Percentiles rank a stretch among this genome's conserved stretches.
Evolutionary conservation across 1,140 invertebrate species (phyloP).

Genomic region (Drosophila novamexicana): DNA sequence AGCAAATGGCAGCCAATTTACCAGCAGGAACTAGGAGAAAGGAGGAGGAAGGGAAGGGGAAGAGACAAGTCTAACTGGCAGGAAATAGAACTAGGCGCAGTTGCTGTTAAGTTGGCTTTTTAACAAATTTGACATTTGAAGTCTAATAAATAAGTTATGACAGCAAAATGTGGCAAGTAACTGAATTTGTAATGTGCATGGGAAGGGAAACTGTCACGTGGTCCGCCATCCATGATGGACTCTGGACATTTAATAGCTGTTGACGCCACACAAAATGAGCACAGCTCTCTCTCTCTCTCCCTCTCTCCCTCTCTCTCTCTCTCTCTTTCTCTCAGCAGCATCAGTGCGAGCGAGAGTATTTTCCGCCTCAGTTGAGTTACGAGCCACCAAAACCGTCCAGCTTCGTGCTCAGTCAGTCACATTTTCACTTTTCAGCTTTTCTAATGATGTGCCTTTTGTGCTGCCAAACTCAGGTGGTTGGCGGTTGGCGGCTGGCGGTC

Average conservation of each 20-base stretch:
- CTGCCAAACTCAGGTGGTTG: background rate
- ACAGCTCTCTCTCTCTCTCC: background rate
- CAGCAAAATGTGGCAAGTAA: constrained; percentile 53
- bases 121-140: constrained; percentile 70
- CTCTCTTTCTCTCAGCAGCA: too few relatives aligned
- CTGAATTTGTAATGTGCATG: constrained; percentile 12
- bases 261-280: constrained; percentile 7
- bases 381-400: background rate
- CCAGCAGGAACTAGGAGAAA: background rate
- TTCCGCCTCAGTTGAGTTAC: background rate
- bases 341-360: background rate
- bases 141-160: constrained; percentile 73
- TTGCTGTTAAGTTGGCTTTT: constrained; percentile 47
- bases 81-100: constrained; percentile 2
- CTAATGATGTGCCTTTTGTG: constrained; percentile 53
- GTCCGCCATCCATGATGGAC: constrained; percentile 6
- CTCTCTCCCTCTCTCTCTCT: too few relatives aligned
- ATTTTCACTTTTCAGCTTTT: constrained; percentile 12
- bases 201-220: constrained; percentile 6
- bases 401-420: background rate
- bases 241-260: constrained; percentile 41
- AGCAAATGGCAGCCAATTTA: constrained; percentile 50
- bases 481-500: background rate
- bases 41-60: background rate
- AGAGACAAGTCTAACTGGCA: background rate